A percentile compares a stretch with the other conserved stretches of the same genome.
These are phyloP conservation scores for Musca vetustissima DNA, from an alignment of 1,140 invertebrate species.

Conservation along the genomic window DNA sequence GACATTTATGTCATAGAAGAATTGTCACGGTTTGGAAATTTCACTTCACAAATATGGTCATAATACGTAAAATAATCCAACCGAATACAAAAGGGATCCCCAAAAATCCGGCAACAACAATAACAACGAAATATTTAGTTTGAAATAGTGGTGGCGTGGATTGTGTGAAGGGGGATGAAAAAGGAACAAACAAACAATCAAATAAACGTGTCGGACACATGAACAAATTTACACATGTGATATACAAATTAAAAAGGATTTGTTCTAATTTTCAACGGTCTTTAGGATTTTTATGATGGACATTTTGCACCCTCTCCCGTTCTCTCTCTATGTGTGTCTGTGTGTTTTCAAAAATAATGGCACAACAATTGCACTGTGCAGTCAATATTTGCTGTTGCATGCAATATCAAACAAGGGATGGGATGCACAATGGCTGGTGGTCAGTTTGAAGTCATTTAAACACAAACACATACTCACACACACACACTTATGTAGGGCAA, in stretches of 20 bases:
- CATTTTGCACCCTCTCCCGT: background rate
- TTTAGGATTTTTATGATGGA: slow-evolving; percentile 15
- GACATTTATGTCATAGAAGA: slow-evolving; percentile 25
- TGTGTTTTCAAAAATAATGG: too few species aligned
- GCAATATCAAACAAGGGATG: too few species aligned
- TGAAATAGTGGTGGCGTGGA: too few species aligned
- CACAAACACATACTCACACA: too few species aligned
- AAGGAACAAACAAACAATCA: background rate
- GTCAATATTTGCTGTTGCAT: too few species aligned
- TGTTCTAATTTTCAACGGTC: slow-evolving; percentile 25
- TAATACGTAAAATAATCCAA: background rate
- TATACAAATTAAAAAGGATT: slow-evolving; percentile 24
- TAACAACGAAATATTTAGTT: background rate
- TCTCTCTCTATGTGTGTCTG: too few species aligned
- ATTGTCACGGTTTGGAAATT: background rate
- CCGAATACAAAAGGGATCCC: background rate
- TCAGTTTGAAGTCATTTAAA: too few species aligned
- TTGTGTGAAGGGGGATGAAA: too few species aligned
- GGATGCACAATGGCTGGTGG: too few species aligned
- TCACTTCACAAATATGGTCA: too few species aligned
- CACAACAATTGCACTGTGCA: background rate
- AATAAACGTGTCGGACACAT: background rate
- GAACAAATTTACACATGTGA: background rate
- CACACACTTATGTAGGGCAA: too few species aligned
- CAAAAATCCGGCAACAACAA: background rate